Base-by-base conservation (phyloP, 2,113 vertebrate species). In the Nycticryphes semicollaris region DNA sequence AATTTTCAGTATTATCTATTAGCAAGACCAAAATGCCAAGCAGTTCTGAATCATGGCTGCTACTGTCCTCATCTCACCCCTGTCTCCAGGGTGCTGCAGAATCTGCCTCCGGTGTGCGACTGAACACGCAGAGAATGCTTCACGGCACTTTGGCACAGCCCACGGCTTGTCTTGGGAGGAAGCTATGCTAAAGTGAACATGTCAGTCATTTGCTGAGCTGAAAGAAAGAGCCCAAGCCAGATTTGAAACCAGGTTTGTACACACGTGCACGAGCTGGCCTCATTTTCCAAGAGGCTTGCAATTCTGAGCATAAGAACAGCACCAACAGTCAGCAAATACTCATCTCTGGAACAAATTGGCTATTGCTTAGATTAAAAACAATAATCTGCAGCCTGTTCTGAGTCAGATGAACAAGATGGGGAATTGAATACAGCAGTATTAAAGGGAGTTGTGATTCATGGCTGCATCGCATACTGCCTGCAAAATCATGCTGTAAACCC, bases 151-250 rank as follows among this genome's bases (percentile, higher is more conserved):
- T 54, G 86, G 90, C 94, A 91, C 66, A 88, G 41, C 82, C 86
- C 56, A 77, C 20, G 1, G 89, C 82, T 80, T 30, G 53, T 83
- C 87, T 96, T 3, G 0, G 60, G 89, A 75, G 82, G 87, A 89
- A 94, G 67, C 80, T 80, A 6, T 51, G 57, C 87, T 93, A 4
- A 90, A 95, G n/a, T 53, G 93, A 96, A 91, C 89, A 89, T 68
- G 87, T 85, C 96, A 95, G 74, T 84, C 93, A 76, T 67, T 96
- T 45, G 70, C 91, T 89, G 90, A 97, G 85, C 91, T 90, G 90
- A 50, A 93, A 95, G 62, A 91, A 47, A 93, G 59, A 78, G 93
- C 79, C 56, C 63, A 77, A 80, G 84, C 56, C 94, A 91, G 80
- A 82, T 67, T 41, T 89, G 77, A 95, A 89, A 41, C 51, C 59